Evolutionary conservation across 2,113 vertebrate species (phyloP).

Genomic region (Crocuta crocuta): DNA sequence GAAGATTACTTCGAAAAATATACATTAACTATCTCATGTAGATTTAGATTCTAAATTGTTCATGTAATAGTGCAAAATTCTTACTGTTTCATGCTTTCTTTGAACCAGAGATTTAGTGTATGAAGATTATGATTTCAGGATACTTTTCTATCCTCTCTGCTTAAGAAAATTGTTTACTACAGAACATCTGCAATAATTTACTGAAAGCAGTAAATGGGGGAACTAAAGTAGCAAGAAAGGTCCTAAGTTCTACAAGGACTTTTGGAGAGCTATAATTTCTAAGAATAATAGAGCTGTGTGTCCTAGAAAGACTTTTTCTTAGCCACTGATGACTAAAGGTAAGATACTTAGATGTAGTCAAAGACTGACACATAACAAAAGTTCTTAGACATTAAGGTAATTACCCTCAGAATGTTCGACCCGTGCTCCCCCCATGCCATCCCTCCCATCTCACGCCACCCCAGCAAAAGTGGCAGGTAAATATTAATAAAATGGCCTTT

Average conservation of each 20-base stretch:
- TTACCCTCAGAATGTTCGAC: neutral
- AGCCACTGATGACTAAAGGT: conserved; percentile 8
- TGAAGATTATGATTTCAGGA: conserved; percentile 24
- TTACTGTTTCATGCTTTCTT: neutral
- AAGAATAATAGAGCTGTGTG: neutral
- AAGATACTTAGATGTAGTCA: neutral
- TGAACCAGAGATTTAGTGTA: neutral
- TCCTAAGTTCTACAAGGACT: conserved; percentile 28
- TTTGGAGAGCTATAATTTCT: conserved; percentile 12
- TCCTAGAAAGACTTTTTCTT: conserved; percentile 11
- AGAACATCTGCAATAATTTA: conserved; percentile 39
- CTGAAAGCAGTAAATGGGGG: conserved; percentile 1
- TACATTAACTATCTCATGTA: neutral
- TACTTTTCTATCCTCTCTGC: conserved; percentile 28
- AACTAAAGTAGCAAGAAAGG: neutral
- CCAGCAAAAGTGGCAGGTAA: neutral
- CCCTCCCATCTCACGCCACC: neutral
- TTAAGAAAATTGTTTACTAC: conserved; percentile 47
- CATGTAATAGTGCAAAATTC: conserved; percentile 47
- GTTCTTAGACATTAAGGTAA: neutral
- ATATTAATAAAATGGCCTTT: neutral
- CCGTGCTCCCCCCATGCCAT: too few species aligned
- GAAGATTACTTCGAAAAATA: conserved; percentile 17
- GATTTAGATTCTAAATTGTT: conserved; percentile 38
- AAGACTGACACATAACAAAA: neutral